Conservation (phyloP, 2,797 vertebrate genomes). For the Micrastur ruficollis region DNA sequence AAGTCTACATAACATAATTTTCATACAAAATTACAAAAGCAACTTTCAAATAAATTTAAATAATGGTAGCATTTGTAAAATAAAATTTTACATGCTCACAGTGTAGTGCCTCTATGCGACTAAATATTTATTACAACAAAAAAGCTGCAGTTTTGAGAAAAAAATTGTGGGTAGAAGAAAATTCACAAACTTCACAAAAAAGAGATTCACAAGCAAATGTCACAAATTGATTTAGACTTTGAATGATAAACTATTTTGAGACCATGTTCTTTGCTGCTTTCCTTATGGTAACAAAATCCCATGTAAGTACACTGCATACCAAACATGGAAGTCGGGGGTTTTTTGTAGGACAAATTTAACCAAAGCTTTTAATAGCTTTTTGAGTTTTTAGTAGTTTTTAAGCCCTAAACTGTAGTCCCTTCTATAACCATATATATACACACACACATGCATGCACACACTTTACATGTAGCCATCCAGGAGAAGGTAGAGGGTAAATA, state of each 20-base stretch:
- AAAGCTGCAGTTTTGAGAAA: not conserved
- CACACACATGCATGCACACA: accelerated
- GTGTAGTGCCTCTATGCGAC: not conserved
- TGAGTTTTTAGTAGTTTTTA: not conserved
- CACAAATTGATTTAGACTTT: not conserved
- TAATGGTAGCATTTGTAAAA: not conserved
- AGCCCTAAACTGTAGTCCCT: not conserved
- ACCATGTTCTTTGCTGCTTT: not conserved
- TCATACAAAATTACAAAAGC: not conserved
- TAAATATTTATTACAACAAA: not conserved
- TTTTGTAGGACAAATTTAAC: not conserved
- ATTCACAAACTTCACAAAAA: not conserved
- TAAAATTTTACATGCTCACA: not conserved
- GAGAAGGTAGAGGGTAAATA: not conserved
- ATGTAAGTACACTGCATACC: not conserved
- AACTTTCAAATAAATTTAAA: not conserved
- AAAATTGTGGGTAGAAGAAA: not conserved
- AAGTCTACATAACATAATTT: not conserved
- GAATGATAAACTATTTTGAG: not conserved
- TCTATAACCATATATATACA: not conserved
- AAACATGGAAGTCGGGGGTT: not conserved
- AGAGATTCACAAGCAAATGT: not conserved
- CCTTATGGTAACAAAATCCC: not conserved
- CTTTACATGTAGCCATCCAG: not conserved
- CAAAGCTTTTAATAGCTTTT: not conserved